Percentiles rank a stretch among this genome's conserved stretches.
Evolutionary conservation across 2,888 invertebrate genomes (phyloP).

Genomic region (Drosophila greeni): DNA sequence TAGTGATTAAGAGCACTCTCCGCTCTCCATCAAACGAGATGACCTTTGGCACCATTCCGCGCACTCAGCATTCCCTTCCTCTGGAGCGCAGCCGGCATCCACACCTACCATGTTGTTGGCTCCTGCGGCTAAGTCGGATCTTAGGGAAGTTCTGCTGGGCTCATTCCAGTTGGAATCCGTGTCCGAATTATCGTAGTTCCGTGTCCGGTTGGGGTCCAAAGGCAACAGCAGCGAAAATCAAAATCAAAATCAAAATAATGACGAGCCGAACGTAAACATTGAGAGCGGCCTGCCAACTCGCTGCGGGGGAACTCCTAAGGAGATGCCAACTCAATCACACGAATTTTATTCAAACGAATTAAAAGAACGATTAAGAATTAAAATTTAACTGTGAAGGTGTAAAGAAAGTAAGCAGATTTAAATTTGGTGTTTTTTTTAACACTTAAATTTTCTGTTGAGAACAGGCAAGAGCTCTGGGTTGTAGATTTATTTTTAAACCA

Average conservation of each 20-base stretch:
- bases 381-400: background rate
- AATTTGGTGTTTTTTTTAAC: background rate
- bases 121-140: slow-evolving; percentile 7
- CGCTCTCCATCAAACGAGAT: slow-evolving; percentile 16
- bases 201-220: background rate
- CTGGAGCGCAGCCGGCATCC: background rate
- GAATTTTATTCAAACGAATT: background rate
- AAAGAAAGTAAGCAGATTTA: too few species aligned
- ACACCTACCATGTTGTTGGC: slow-evolving; percentile 45
- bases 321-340: slow-evolving; percentile 37
- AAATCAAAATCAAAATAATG: slow-evolving; percentile 17
- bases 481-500: background rate
- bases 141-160: background rate
- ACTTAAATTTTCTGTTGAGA: background rate
- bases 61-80: background rate
- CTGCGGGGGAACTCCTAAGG: background rate
- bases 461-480: too few species aligned
- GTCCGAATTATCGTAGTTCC: background rate
- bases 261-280: slow-evolving; percentile 14
- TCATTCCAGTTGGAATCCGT: slow-evolving; percentile 6
- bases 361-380: background rate
- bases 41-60: slow-evolving; percentile 30
- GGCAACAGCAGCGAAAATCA: slow-evolving; percentile 5
- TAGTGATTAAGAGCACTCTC: slow-evolving; percentile 26
- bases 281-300: slow-evolving; percentile 43